These are phyloP conservation scores for Mylabris sibirica DNA, from an alignment of 2,888 invertebrate genomes.

Conservation along the genomic window DNA sequence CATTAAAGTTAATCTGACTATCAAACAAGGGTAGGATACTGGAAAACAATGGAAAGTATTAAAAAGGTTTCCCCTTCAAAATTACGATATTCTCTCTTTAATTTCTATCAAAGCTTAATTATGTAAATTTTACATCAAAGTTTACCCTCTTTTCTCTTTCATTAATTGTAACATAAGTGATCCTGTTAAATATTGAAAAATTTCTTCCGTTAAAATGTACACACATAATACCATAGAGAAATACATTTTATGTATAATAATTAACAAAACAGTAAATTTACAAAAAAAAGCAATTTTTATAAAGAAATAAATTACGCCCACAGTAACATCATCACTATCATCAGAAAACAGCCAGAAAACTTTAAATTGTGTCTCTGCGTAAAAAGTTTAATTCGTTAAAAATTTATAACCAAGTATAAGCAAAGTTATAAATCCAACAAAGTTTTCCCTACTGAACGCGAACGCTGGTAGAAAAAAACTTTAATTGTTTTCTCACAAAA, in stretches of 20 bases:
- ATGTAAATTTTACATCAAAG: not conserved
- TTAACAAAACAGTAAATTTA: too few species aligned
- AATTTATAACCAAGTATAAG: constrained; percentile 54
- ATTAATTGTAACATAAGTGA: not conserved
- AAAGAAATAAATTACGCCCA: not conserved
- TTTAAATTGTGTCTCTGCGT: constrained; percentile 54
- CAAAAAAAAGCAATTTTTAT: not conserved
- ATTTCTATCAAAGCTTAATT: not conserved
- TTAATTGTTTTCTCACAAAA: constrained; percentile 43
- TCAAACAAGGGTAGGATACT: not conserved
- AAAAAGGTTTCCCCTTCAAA: not conserved
- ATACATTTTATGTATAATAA: too few species aligned
- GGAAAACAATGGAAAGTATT: not conserved
- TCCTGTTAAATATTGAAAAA: not conserved
- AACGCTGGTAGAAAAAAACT: constrained; percentile 36
- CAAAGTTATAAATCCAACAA: constrained; percentile 47
- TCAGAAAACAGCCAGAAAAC: constrained; percentile 34
- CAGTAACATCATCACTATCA: constrained; percentile 25
- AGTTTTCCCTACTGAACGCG: constrained; percentile 33
- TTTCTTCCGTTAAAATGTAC: not conserved
- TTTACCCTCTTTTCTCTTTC: not conserved
- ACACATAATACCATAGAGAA: too few species aligned
- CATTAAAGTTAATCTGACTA: not conserved
- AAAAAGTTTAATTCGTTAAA: constrained; percentile 58
- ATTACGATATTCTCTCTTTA: not conserved